Base-by-base conservation (phyloP, 2,888 invertebrate species). In the Stramonita haemastoma region DNA sequence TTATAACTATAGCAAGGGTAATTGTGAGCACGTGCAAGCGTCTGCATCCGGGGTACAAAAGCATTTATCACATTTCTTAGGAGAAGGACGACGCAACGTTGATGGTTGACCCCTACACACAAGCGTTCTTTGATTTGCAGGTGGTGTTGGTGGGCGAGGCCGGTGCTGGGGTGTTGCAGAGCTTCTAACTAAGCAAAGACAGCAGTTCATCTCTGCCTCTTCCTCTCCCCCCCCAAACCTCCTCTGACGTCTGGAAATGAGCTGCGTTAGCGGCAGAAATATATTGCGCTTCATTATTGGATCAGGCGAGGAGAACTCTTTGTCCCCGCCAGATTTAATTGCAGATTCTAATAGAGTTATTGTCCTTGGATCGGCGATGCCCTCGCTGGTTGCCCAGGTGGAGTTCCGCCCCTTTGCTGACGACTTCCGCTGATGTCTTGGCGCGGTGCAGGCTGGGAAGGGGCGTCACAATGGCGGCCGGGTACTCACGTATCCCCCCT, bases 291-390 rank as follows among this genome's bases (percentile, higher is more conserved):
- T 89, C 85, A 89, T 89, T 89, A 89, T 89, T 89, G 89, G 73
- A 85, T 89, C 60, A 85, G 60, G 89, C 89, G 84, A 89, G 83
- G 84, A 83, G 84, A 66, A 57, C 85, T 83, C 89, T 89, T 89
- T 89, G 89, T 89, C 60, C 83, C 29, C 34, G 29, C 66, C 32
- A n/a, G 89, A 46, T 89, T 89, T 89, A 89, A 89, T 89, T 89
- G 89, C 89, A 34, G 85, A 83, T 85, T 89, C 89, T 89, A 89
- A 89, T 89, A 89, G 89, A 89, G 89, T 89, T 89, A 89, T 89
- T 89, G 89, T 89, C 89, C 89, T 83, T 83, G 83, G 81, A 36
- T 34, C 83, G 66, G 85, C 83, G 89, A 89, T 89, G 89, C 85
- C 89, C 89, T 89, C 89, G 89, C 89, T 22, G 66, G 89, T 89